Evolutionary conservation across 2,888 invertebrate species (phyloP).

Genomic region (Aleiodes leptofemur): DNA sequence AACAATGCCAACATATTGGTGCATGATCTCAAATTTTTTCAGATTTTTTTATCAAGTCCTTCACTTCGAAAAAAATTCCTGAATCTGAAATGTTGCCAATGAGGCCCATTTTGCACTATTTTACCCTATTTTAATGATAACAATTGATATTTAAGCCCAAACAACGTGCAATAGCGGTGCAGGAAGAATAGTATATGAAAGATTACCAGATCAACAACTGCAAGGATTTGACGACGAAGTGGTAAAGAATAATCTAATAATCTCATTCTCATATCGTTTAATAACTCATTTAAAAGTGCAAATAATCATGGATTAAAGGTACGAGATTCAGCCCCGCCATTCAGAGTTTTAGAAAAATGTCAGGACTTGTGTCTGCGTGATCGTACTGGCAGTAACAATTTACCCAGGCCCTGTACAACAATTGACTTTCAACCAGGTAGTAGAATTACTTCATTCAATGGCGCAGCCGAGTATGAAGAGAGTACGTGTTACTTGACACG

Average conservation of each 20-base stretch:
- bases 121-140: neutral
- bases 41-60: too few relatives aligned
- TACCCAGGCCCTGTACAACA: conserved; percentile 90
- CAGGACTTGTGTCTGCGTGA: conserved; percentile 90
- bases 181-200: conserved; percentile 91
- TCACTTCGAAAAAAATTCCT: too few relatives aligned
- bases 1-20: too few relatives aligned
- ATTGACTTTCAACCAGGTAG: conserved; percentile 95
- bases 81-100: too few relatives aligned
- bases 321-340: conserved; percentile 89
- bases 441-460: conserved; percentile 87
- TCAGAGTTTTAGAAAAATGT: conserved; percentile 92
- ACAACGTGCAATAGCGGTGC: conserved; percentile 93
- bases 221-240: conserved; percentile 94
- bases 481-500: conserved; percentile 91
- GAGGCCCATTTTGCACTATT: too few relatives aligned
- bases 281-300: too few relatives aligned
- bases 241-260: conserved; percentile 76
- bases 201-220: conserved; percentile 91
- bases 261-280: neutral
- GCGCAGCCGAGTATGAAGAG: conserved; percentile 89
- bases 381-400: conserved; percentile 85
- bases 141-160: conserved; percentile 81
- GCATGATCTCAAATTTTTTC: too few relatives aligned
- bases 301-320: conserved; percentile 76